Evolutionary conservation across 64 coral and sea anemone genomes (phyloP), one percentile per base, ranked within the genome.

Genomic region (Exaiptasia diaphana): DNA sequence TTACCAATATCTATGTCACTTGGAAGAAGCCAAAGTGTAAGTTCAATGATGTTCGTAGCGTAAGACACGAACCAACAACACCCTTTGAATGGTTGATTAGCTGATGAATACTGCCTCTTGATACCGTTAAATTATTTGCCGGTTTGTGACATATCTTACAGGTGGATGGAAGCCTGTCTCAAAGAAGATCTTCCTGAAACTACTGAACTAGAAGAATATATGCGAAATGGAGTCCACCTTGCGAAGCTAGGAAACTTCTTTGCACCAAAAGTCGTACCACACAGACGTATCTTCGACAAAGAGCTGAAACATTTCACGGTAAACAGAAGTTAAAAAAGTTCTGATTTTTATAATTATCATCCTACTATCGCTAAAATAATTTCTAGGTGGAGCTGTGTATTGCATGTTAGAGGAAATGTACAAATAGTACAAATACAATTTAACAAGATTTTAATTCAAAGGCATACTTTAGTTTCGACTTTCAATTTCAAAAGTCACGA

Each of bases 141-240:
- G 60, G 61, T 65, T 65, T 65, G 61, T 65, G 38, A 65, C 61
- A 35, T 2, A 86, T 69, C 73, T 41, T 64, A 31, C 53, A 99
- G 95, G 14, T 99, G 95, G 95, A 99, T 99, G 89, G 95, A 99
- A 65, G 95, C 95, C 4, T 99, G 95, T 33, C 69, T 99, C 29
- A 99, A 99, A 60, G 90, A 99, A 40, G 95, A 99, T 68, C 81
- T 99, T 14, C 95, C 95, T 32, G 76, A 70, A 20, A 93, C 90
- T 10, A 93, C 90, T 2, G 90, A 99, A 40, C 48, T 99, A 0
- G 95, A 99, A 65, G 95, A 99, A 67, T 82, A 85, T 9, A 50
- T 99, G 17, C 45, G 95, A 75, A 92, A 88, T 63, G 95, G 95
- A 23, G 95, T 99, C 9, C 77, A 88, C 28, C 62, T 99, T 20